Conservation (phyloP, 2,888 invertebrate species). For the Philaethria dido region DNA sequence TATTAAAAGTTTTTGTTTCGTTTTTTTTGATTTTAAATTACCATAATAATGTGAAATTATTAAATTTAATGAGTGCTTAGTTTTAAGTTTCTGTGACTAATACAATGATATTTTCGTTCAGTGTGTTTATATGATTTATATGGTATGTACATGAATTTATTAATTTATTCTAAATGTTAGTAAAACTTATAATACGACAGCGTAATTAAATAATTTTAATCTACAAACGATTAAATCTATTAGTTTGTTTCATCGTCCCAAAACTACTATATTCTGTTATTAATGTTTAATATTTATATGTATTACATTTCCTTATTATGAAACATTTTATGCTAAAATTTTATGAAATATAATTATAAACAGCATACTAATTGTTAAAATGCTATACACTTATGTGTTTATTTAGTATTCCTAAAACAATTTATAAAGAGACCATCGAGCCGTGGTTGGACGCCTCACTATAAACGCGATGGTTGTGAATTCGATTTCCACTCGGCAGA, state of each 20-base stretch:
- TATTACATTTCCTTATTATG: too few species aligned
- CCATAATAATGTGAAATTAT: conserved; percentile 2
- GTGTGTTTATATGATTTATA: background rate
- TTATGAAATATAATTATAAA: too few species aligned
- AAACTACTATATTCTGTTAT: too few species aligned
- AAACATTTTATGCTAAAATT: too few species aligned
- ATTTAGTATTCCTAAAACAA: too few species aligned
- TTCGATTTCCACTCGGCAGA: too few species aligned
- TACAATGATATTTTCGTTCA: background rate
- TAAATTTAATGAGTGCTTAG: background rate
- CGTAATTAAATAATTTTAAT: background rate
- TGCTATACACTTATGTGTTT: too few species aligned
- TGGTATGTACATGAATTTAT: conserved; percentile 8
- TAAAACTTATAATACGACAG: background rate
- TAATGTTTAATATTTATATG: too few species aligned
- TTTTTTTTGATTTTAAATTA: conserved; percentile 1
- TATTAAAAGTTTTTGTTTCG: background rate
- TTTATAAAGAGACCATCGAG: too few species aligned
- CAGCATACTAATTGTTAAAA: too few species aligned
- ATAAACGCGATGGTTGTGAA: too few species aligned
- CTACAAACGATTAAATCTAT: background rate
- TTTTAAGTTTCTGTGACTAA: background rate
- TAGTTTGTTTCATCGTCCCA: background rate
- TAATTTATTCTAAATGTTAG: background rate
- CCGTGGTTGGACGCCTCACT: too few species aligned